phyloP scores from a whole-genome alignment of 2,113 vertebrate genomes.

The Globicephala melas region DNA sequence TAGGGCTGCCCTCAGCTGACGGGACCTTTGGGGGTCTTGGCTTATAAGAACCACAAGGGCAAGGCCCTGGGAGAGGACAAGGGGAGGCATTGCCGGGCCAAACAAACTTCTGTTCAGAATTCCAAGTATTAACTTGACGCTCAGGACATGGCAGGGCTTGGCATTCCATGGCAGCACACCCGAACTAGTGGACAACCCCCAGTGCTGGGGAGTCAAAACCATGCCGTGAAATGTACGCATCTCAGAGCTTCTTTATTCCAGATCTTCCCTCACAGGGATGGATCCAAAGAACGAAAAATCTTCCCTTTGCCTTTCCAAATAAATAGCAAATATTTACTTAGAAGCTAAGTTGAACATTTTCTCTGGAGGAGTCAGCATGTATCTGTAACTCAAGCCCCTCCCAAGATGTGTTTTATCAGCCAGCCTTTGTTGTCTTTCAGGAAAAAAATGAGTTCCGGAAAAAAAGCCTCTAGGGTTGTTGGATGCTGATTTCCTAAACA shows the following conservation, averaged over 20 bases:
- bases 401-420: background rate
- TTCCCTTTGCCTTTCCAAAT: background rate
- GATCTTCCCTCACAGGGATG: background rate
- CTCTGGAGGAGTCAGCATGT: background rate
- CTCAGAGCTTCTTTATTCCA: background rate
- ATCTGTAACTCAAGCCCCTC: background rate
- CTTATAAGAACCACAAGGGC: background rate
- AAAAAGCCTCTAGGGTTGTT: background rate
- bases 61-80: too few relatives aligned
- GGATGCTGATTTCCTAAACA: background rate
- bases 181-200: background rate
- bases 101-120: background rate
- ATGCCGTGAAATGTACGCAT: rapidly evolving
- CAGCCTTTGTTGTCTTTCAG: background rate
- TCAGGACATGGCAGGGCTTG: background rate
- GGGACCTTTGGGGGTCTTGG: background rate
- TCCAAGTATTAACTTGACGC: background rate
- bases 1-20: background rate
- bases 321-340: background rate
- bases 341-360: background rate
- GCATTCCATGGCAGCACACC: background rate
- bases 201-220: background rate
- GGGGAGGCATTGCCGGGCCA: rapidly evolving
- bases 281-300: too few relatives aligned
- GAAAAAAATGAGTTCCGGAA: background rate